Percentiles rank a stretch among this genome's conserved stretches.
Evolutionary conservation across 2,888 invertebrate genomes (phyloP).

Genomic region (Scotopteryx bipunctaria): DNA sequence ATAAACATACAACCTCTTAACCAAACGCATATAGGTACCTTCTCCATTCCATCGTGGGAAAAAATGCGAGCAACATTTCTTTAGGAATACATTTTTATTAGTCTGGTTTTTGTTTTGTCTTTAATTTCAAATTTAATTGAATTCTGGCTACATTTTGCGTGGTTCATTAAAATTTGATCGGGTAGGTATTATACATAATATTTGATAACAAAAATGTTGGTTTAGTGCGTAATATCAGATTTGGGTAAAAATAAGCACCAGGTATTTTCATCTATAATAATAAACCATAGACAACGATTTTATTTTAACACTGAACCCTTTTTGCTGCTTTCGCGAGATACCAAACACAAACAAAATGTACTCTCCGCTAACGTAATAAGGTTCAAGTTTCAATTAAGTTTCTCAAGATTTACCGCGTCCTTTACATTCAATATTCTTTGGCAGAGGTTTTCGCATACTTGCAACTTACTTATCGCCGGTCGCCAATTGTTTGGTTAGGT

Average conservation of each 20-base stretch:
- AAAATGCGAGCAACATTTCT: too few relatives aligned
- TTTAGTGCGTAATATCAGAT: background rate
- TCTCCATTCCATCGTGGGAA: too few relatives aligned
- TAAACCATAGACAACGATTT: constrained; percentile 10
- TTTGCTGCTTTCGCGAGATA: constrained; percentile 14
- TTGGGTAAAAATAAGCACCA: background rate
- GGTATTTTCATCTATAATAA: constrained; percentile 6
- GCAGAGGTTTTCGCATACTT: constrained; percentile 46
- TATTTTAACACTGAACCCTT: constrained; percentile 20
- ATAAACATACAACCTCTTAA: too few relatives aligned
- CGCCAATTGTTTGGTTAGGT: constrained; percentile 78
- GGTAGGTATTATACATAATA: too few relatives aligned
- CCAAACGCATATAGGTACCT: too few relatives aligned
- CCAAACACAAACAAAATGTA: constrained; percentile 18
- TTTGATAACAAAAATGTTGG: too few relatives aligned
- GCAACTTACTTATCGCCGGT: constrained; percentile 69
- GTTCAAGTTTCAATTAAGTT: constrained; percentile 21
- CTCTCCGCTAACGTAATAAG: constrained; percentile 20
- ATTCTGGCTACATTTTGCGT: too few relatives aligned
- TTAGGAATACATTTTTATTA: too few relatives aligned
- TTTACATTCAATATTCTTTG: constrained; percentile 30
- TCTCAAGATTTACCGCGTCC: constrained; percentile 23
- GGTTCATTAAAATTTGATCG: too few relatives aligned
- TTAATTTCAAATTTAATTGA: too few relatives aligned
- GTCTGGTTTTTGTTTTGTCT: too few relatives aligned